Evolutionary conservation across 2,113 vertebrate species (phyloP).

Genomic region (Neogobius melanostomus): DNA sequence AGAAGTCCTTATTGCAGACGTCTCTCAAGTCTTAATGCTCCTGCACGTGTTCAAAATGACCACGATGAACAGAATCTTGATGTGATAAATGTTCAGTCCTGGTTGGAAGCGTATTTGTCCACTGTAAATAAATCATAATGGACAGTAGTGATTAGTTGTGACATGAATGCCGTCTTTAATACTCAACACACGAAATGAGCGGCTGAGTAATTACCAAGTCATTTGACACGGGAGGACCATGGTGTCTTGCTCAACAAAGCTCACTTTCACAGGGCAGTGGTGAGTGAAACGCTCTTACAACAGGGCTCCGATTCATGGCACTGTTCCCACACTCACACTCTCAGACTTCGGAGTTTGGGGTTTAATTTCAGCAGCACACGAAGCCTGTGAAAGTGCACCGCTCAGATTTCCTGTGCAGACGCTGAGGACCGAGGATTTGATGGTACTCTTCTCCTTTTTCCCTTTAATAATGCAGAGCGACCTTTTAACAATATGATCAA

Average conservation of each 20-base stretch:
- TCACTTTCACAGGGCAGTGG: conserved; percentile 43
- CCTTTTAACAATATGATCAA: too few species aligned
- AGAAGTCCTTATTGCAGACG: too few species aligned
- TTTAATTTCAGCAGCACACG: conserved; percentile 30
- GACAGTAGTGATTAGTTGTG: background rate
- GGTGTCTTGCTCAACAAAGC: conserved; percentile 46
- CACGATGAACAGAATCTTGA: too few species aligned
- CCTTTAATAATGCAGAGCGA: background rate
- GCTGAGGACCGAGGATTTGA: background rate
- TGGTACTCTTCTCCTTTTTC: background rate
- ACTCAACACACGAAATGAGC: background rate
- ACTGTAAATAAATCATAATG: background rate
- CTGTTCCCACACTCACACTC: conserved; percentile 8
- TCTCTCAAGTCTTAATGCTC: too few species aligned
- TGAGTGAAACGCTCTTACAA: conserved; percentile 36
- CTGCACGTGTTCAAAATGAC: too few species aligned
- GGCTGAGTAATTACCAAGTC: conserved; percentile 1
- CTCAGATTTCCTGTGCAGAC: conserved; percentile 14
- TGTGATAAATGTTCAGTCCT: too few species aligned
- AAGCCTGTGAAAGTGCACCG: conserved; percentile 1
- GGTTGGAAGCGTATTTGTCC: background rate
- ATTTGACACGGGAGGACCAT: conserved; percentile 10
- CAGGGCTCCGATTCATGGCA: conserved; percentile 29
- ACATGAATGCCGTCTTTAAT: conserved; percentile 1
- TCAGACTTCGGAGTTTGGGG: background rate